These are phyloP conservation scores for Ahaetulla prasina DNA, from an alignment of 2,113 vertebrate species.

Conservation along the genomic window DNA sequence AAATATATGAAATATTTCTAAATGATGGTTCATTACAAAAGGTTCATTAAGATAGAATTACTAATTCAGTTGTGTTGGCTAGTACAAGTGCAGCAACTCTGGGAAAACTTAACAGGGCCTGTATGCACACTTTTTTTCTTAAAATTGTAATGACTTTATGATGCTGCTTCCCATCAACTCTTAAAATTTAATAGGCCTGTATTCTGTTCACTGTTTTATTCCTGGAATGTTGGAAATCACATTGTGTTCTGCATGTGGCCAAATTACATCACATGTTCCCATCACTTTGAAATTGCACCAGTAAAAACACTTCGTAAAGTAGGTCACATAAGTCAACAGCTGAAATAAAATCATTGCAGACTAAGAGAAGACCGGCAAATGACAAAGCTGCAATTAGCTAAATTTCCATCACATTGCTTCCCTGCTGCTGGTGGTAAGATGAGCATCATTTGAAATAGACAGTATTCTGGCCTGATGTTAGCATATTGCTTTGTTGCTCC, in stretches of 20 bases:
- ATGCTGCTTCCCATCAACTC: not conserved
- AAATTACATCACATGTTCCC: not conserved
- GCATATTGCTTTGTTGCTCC: not conserved
- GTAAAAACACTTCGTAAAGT: conserved; percentile 14
- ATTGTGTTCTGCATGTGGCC: not conserved
- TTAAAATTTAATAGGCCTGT: not conserved
- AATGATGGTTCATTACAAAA: not conserved
- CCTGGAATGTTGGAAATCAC: conserved; percentile 1
- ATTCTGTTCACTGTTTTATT: not conserved
- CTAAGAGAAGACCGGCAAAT: conserved; percentile 34
- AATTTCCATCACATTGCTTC: not conserved
- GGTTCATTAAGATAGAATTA: not conserved
- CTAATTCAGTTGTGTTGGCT: not conserved
- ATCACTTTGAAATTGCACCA: conserved; percentile 5
- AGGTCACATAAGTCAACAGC: conserved; percentile 32
- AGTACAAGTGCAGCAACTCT: not conserved
- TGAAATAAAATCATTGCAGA: conserved; percentile 33
- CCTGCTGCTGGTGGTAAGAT: conserved; percentile 15
- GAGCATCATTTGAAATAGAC: not conserved
- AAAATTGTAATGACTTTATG: not conserved
- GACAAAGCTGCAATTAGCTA: conserved; percentile 24
- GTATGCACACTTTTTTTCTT: not conserved
- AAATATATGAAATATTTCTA: not conserved
- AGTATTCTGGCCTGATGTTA: conserved; percentile 13
- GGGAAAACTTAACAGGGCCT: not conserved